phyloP scores from a whole-genome alignment of 2,797 vertebrate genomes.

The Chelmon rostratus region DNA sequence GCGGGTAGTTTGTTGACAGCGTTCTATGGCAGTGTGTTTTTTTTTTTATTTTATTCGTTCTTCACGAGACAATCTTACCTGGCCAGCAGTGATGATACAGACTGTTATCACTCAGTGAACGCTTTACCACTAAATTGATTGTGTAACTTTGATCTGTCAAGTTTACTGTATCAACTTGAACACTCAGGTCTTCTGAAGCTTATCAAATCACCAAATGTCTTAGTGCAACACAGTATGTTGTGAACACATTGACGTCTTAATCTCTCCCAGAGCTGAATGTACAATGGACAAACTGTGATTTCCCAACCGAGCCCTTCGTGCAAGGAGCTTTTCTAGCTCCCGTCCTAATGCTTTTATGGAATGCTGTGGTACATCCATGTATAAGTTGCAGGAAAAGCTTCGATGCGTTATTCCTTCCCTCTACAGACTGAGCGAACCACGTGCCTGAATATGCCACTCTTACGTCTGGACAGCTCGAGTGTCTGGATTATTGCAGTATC shows the following conservation, averaged over 20 bases:
- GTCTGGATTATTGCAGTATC: conserved; percentile 81
- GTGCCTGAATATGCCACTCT: conserved; percentile 74
- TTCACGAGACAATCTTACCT: conserved; percentile 54
- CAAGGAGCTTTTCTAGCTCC: conserved; percentile 60
- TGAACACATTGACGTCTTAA: conserved; percentile 85
- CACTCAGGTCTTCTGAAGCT: conserved; percentile 83
- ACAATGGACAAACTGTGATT: conserved; percentile 82
- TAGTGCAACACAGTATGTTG: conserved; percentile 77
- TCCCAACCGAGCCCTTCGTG: conserved; percentile 61
- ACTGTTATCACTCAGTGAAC: conserved; percentile 49
- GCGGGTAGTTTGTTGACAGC: conserved; percentile 19
- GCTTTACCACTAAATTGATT: conserved; percentile 59
- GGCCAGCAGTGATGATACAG: conserved; percentile 56
- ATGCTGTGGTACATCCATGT: conserved; percentile 66
- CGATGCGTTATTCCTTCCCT: conserved; percentile 73
- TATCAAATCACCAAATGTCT: conserved; percentile 85
- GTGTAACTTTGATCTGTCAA: conserved; percentile 68
- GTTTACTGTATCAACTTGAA: conserved; percentile 83
- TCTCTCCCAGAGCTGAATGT: conserved; percentile 78
- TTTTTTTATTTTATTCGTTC: conserved; percentile 46
- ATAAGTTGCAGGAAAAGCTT: conserved; percentile 64
- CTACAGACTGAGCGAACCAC: conserved; percentile 55
- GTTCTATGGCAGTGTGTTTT: conserved; percentile 21
- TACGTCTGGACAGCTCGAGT: conserved; percentile 62
- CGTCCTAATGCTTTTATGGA: conserved; percentile 65